Evolutionary conservation across 2,888 invertebrate genomes (phyloP), one percentile per base, ranked within the genome.

Genomic region (Abrostola tripartita): DNA sequence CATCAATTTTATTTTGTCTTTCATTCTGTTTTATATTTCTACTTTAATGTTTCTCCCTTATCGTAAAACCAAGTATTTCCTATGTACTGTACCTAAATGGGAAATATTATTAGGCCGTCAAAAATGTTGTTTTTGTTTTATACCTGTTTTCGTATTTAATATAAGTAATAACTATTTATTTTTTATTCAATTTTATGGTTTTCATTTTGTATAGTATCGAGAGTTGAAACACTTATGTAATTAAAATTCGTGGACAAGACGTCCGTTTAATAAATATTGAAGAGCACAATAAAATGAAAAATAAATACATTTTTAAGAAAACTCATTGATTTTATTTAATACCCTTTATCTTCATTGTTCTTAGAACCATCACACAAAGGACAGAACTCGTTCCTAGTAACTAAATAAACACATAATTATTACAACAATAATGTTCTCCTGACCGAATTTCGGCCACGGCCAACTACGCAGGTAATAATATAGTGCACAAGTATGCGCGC

Each of bases 261-360:
- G 90, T 90, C 90, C 88, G 73, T 82, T 90, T 90, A 90, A 90
- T 91, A 86, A 92, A 90, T 92, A 92, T 79, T 91, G 92, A 92
- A 83, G 85, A 93, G 94, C 94, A 94, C 93, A 93, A 93, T 93
- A 94, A 93, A 92, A 92, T 91, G 88, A 91, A 92, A 92, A 92
- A 90, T 90, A 93, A 93, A 93, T 92, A 93, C 86, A 90, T 93
- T 94, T 94, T 88, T 93, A 91, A 91, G 88, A 88, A 88, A 84
- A 65, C 10, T 61, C 14, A 0, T 35, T 58, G 70, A 75, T 87
- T 84, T 86, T 50, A 70, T 78, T 82, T 51, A 44, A 11, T 37
- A 40, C 40, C 7, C 10, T 47, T 5, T 9, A 14, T 7, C 4
- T 7, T 38, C 11, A 24, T 42, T 42, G n/a, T n/a, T n/a, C n/a